These are phyloP conservation scores for Drosophila kikkawai DNA, from an alignment of 1,140 invertebrate species.

Conservation along the genomic window DNA sequence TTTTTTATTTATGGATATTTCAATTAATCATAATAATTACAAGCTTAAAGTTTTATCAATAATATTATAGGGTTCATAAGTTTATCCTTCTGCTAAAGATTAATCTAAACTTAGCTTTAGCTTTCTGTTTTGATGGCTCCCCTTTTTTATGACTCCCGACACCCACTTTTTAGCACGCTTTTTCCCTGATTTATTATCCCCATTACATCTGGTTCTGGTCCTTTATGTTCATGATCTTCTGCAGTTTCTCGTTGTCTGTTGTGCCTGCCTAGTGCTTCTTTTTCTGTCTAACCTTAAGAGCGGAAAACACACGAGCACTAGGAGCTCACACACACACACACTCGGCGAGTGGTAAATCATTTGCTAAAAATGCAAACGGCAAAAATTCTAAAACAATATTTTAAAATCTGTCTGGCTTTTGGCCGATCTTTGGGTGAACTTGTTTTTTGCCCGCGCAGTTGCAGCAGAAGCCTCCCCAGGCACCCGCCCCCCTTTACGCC, in stretches of 20 bases:
- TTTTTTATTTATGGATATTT: no score
- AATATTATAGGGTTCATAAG: neutral
- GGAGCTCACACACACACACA: slow-evolving; percentile 11
- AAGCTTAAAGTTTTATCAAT: neutral
- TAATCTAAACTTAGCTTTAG: no score
- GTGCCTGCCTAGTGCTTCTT: slow-evolving; percentile 44
- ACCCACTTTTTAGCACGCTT: slow-evolving; percentile 12
- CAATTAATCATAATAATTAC: neutral
- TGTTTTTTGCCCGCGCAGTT: slow-evolving; percentile 68
- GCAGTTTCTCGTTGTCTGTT: slow-evolving; percentile 21
- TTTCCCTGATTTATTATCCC: slow-evolving; percentile 1
- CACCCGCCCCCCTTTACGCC: slow-evolving; percentile 35
- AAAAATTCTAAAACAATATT: slow-evolving; percentile 84
- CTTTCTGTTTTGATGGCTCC: neutral
- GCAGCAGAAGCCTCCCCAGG: neutral
- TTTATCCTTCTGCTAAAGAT: no score
- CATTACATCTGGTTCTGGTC: slow-evolving; percentile 21
- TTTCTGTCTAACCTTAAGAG: slow-evolving; percentile 70
- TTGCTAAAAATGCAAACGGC: slow-evolving; percentile 77
- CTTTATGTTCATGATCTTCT: slow-evolving; percentile 8
- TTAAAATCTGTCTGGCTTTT: slow-evolving; percentile 83
- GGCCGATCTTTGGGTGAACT: slow-evolving; percentile 77
- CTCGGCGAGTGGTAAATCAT: slow-evolving; percentile 40
- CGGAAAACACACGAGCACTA: slow-evolving; percentile 11
- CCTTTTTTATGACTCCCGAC: neutral